Base-by-base conservation (phyloP, 2,113 vertebrate genomes). In the Tenrec ecaudatus region DNA sequence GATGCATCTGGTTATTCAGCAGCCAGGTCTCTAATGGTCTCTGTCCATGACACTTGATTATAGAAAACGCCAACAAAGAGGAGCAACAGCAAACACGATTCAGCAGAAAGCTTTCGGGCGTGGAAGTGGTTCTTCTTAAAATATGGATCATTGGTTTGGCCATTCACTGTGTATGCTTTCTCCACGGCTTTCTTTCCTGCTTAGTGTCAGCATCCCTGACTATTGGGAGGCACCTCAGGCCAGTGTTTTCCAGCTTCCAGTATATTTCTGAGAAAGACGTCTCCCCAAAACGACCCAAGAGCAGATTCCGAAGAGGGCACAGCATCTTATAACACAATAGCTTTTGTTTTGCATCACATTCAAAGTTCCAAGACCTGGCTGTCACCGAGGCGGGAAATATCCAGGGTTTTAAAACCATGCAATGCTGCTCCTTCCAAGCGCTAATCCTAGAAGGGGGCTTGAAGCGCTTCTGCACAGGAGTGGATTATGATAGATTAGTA, bases 261-360 rank as follows among this genome's bases (percentile, higher is more conserved):
- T 79, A 47, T 86, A 83, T 36, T 92, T 85, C 43, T 90, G 64
- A 93, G 38, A 88, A 95, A 79, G 10, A 47, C 2, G 73, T 81
- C 81, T 94, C 33, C 27, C 38, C 31, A 62, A 85, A 31, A 81
- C 57, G 47, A 94, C 38, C n/a, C 60, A 90, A 95, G 57, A 33
- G 36, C 25, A 40, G 29, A 57, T 87, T 89, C 4, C 23, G 33
- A 0, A 82, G 22, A 95, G 53, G 27, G 71, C 31, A 53, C 1
- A 57, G 1, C 9, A 90, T 29, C 62, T 68, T 57, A 87, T 68
- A 89, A 58, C 58, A 23, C 3, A 77, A 88, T 33, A 86, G 10
- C 31, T 68, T 69, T 84, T 93, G 68, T 6, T 23, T 2, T 90
- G 71, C 36, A 22, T 92, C 23, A 33, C 77, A 8, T 88, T 20